Base-by-base conservation (phyloP, 2,113 vertebrate species). In the Hyperopisus bebe region DNA sequence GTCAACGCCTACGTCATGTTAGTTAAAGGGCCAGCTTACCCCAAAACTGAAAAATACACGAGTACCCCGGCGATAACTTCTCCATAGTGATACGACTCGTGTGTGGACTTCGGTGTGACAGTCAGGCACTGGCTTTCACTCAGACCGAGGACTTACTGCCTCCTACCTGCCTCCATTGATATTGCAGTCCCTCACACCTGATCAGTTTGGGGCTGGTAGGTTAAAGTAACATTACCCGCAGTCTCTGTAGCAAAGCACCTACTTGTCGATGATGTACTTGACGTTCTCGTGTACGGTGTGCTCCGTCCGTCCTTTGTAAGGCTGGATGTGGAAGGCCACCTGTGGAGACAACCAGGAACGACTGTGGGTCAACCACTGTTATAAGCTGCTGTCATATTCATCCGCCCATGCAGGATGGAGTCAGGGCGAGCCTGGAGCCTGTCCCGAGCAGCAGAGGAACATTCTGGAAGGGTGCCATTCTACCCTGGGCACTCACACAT, bases 311-410 rank as follows among this genome's bases (percentile, higher is more conserved):
- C 97, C 97, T 91, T 96, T 96, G 95, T 98, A 98, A 1, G 97
- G 96, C 94, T 98, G 96, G 89, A 98, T 97, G 91, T 98, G 97
- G 93, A 98, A 98, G 88, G 97, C 96, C 94, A 97, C 97, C 97
- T 98, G 94, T 55, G 93, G 89, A 88, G 82, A n/a, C 90, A 10
- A 92, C 48, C 11, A 74, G 55, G 9, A 48, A 21, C 13, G 31
- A 21, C 31, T 31, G 50, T 31, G 31, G 15, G 27, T 39, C n/a
- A 50, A 13, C 83, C 44, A 42, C 44, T 50, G 31, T 9, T 21
- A 39, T n/a, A 3, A 35, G 70, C 31, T 39, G 11, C 70, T 74
- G 31, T 35, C 27, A 35, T 19, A 77, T 1, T 77, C 15, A 39
- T 39, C 35, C 13, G 6, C 13, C 27, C 15, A 39, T 7, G 35